Base-by-base conservation (phyloP, 2,888 invertebrate genomes). In the Meteorus cinctellus region DNA sequence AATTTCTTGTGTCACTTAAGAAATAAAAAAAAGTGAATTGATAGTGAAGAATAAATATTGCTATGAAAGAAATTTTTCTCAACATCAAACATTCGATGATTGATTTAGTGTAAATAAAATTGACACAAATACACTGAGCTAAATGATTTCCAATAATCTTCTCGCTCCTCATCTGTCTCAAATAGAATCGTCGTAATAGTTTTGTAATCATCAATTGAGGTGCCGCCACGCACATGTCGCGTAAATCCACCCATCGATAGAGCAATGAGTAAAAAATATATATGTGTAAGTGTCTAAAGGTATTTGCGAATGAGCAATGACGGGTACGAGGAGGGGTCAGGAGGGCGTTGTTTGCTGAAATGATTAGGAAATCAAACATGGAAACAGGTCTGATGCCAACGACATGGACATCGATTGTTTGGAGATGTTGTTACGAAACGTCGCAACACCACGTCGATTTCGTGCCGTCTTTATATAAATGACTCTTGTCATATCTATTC, bases 301-400 rank as follows among this genome's bases (percentile, higher is more conserved):
- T 70, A 70, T 70, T 70, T 60, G 36, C 59, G 31, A 69, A 36
- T 10, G 19, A 70, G 36, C 55, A 36, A 70, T 34, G 55, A 8
- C 34, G 1, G 16, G 41, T 12, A 36, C 24, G 41, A 14, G 29
- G 60, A 24, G 55, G 29, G 34, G 19, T 62, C 45, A 72, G 63
- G 63, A 12, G 63, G 63, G 5, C 45, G 29, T 16, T 62, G 27
- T 60, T 67, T 60, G 60, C 55, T 59, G 14, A 67, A 60, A 62
- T 41, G 68, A 74, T 74, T 74, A 41, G 68, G 74, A 74, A 68
- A 74, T 74, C 69, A 68, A 69, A 68, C 31, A 62, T 69, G 48
- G 34, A 74, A 74, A 31, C 62, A 62, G 45, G 34, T 34, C 55
- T 36, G 66, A 48, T 41, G n/a, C 48, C 19, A n/a, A 55, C 45